These are phyloP conservation scores for Erethizon dorsatum DNA, from an alignment of 2,797 vertebrate species.

Conservation along the genomic window DNA sequence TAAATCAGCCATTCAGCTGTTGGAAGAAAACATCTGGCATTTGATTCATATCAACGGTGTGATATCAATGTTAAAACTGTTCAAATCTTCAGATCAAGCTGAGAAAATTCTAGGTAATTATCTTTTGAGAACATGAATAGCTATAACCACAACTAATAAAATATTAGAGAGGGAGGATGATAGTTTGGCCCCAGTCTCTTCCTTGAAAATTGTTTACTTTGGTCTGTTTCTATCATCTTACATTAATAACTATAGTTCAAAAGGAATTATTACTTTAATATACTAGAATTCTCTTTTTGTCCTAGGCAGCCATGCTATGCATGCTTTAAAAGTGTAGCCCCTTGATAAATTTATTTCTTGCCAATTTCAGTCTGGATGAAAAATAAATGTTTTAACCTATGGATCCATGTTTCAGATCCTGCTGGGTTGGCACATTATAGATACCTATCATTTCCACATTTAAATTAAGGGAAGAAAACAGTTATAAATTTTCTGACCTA, in stretches of 20 bases:
- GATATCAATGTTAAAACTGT: constrained; percentile 64
- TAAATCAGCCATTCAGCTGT: constrained; percentile 53
- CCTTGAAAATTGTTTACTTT: constrained; percentile 81
- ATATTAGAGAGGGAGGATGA: constrained; percentile 32
- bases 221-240: constrained; percentile 75
- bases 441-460: constrained; percentile 47
- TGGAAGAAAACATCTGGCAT: constrained; percentile 6
- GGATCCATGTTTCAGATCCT: constrained; percentile 55
- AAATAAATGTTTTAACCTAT: constrained; percentile 75
- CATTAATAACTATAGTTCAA: constrained; percentile 78
- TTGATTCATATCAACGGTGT: constrained; percentile 27
- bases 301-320: constrained; percentile 24
- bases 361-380: constrained; percentile 74
- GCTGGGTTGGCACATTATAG: constrained; percentile 30
- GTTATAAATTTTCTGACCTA: constrained; percentile 69
- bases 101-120: constrained; percentile 67
- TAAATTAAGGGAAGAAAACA: constrained; percentile 76
- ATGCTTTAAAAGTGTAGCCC: constrained; percentile 66
- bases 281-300: constrained; percentile 69
- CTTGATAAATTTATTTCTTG: constrained; percentile 79
- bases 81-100: constrained; percentile 27
- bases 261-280: constrained; percentile 85
- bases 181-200: constrained; percentile 58
- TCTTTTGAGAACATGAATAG: constrained; percentile 54
- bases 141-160: constrained; percentile 66